phyloP scores from a whole-genome alignment of 2,888 invertebrate genomes.

The Tipula vernalis region DNA sequence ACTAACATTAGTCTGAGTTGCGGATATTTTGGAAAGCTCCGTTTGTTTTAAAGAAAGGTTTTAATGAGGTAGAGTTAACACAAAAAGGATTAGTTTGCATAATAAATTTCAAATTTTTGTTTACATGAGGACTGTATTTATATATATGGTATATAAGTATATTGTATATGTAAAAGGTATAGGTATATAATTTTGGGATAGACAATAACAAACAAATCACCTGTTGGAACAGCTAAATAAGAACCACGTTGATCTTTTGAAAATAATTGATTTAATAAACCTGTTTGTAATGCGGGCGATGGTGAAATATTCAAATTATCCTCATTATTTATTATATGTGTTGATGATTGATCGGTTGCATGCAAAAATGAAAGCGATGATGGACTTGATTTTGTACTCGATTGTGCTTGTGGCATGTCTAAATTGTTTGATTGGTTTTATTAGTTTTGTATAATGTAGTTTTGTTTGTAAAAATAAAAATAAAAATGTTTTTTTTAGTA shows the following conservation, averaged over 20 bases:
- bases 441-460: neutral
- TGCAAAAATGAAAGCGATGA: constrained; percentile 28
- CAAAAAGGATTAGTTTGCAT: neutral
- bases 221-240: constrained; percentile 50
- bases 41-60: neutral
- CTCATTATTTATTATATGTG: constrained; percentile 17
- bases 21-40: neutral
- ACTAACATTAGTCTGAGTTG: too few species aligned
- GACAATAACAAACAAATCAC: constrained; percentile 20
- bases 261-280: constrained; percentile 38
- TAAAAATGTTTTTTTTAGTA: constrained; percentile 17
- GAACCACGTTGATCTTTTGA: constrained; percentile 44
- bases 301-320: constrained; percentile 32
- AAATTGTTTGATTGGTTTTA: constrained; percentile 15
- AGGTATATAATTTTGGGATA: neutral
- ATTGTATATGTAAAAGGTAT: too few species aligned
- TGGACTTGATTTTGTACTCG: constrained; percentile 20
- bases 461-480: neutral
- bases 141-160: too few species aligned
- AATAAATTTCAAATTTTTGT: neutral
- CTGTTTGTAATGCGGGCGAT: constrained; percentile 40
- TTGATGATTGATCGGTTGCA: constrained; percentile 23
- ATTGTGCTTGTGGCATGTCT: constrained; percentile 22
- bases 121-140: neutral
- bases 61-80: neutral